Evolutionary conservation across 2,888 invertebrate species (phyloP), one percentile per base, ranked within the genome.

Genomic region (Subacronicta megacephala): DNA sequence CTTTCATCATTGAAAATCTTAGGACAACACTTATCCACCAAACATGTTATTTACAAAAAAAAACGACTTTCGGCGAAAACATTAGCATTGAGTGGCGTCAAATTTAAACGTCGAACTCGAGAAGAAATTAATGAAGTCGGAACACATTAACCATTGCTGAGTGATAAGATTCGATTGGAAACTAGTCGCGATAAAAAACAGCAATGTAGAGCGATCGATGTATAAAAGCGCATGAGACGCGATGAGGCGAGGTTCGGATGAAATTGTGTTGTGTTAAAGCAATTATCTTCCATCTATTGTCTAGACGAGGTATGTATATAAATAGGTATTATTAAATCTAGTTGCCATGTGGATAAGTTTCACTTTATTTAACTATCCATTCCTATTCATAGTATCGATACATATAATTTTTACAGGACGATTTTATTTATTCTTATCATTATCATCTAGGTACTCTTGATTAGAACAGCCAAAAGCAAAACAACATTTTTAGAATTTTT

Each of bases 261-360:
- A 46, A 71, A 67, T 54, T 62, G 57, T 67, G 65, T 71, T 67
- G 75, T 78, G 78, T 77, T 82, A 82, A 77, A 75, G 76, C 77
- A 83, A 84, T 84, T 83, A 85, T 72, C 59, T 62, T 54, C 66
- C 62, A 66, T 80, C 68, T 74, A 77, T 81, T 81, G 85, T 84
- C 81, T 82, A 81, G 84, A 84, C 80, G 63, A 20, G 52, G 47
- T 58, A 56, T 51, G 41, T 15, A 45, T 56, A 47, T 57, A 15
- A 50, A 26, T 26, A 23, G 52, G 49, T 15, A 49, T 56, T 57
- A 18, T 53, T 35, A 41, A 45, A 49, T 53, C 16, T 33, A 56
- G 54, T 62, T 56, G 37, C 44, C 50, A 52, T 44, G 42, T 55
- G 26, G 31, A 20, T 37, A 41, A 50, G 12, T 29, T 64, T 46